Conservation (phyloP, 2,113 vertebrate species). For the Gallinago media region DNA sequence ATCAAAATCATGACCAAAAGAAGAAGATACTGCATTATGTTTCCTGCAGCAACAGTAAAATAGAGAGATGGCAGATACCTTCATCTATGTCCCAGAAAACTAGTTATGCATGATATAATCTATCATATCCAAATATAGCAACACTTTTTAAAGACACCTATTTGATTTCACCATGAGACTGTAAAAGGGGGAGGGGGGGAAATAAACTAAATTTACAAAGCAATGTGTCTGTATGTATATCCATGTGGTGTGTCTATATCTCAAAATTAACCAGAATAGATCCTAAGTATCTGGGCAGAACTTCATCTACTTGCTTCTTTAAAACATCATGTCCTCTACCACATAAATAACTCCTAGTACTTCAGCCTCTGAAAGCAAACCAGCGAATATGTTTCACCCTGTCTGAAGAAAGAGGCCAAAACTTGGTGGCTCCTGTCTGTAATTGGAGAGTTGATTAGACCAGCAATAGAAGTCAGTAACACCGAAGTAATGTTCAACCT, state of each 20-base stretch:
- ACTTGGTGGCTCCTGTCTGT: not conserved
- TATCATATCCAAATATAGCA: not conserved
- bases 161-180: not conserved
- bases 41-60: not conserved
- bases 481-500: not conserved
- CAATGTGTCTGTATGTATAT: not conserved
- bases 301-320: not conserved
- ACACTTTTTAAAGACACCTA: not conserved
- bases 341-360: not conserved
- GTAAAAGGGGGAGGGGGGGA: not conserved
- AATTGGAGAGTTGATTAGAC: not conserved
- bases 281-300: not conserved
- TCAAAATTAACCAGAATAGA: not conserved
- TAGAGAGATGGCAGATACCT: not conserved
- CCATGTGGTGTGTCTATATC: rapidly evolving
- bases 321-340: not conserved
- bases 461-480: not conserved
- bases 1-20: slow-evolving; percentile 2
- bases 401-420: not conserved
- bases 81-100: not conserved
- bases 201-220: not conserved
- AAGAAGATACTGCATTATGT: not conserved
- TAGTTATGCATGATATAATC: not conserved
- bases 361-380: not conserved
- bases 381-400: not conserved